Percentiles rank a stretch among this genome's conserved stretches.
Evolutionary conservation across 2,888 invertebrate genomes (phyloP).

Genomic region (Drosophila multiciliata): DNA sequence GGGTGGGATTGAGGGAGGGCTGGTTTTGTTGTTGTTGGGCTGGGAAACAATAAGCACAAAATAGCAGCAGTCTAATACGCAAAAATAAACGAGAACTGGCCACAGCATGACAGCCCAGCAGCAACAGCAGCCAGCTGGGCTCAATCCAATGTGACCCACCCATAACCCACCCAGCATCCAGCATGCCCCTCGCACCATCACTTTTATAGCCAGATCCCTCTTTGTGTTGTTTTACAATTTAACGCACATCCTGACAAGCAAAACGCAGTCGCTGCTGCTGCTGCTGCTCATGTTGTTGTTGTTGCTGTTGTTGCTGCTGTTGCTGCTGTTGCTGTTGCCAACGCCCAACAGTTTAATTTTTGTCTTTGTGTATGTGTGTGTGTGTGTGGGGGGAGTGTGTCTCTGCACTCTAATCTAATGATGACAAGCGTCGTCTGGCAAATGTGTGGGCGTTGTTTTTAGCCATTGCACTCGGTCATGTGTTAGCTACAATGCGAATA

Average conservation of each 20-base stretch:
- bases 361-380: slow-evolving; percentile 28
- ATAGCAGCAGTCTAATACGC: slow-evolving; percentile 80
- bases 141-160: slow-evolving; percentile 31
- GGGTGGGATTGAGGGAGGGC: neutral
- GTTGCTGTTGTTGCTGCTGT: neutral
- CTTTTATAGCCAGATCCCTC: slow-evolving; percentile 31
- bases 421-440: slow-evolving; percentile 74
- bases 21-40: slow-evolving; percentile 14
- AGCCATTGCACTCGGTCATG: slow-evolving; percentile 42
- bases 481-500: slow-evolving; percentile 62
- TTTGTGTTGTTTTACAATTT: slow-evolving; percentile 77
- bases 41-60: slow-evolving; percentile 75
- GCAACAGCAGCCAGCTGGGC: slow-evolving; percentile 50
- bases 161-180: neutral
- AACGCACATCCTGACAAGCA: slow-evolving; percentile 77
- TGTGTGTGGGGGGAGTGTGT: slow-evolving; percentile 32
- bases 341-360: slow-evolving; percentile 62
- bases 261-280: slow-evolving; percentile 40
- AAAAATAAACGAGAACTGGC: slow-evolving; percentile 77
- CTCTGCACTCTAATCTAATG: slow-evolving; percentile 74
- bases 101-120: slow-evolving; percentile 62
- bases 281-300: neutral
- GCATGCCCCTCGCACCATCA: neutral
- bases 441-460: slow-evolving; percentile 47
- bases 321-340: slow-evolving; percentile 15